Percentiles rank a stretch among this genome's conserved stretches.
Conservation (phyloP, 2,888 invertebrate species). For the Bombylius major region DNA sequence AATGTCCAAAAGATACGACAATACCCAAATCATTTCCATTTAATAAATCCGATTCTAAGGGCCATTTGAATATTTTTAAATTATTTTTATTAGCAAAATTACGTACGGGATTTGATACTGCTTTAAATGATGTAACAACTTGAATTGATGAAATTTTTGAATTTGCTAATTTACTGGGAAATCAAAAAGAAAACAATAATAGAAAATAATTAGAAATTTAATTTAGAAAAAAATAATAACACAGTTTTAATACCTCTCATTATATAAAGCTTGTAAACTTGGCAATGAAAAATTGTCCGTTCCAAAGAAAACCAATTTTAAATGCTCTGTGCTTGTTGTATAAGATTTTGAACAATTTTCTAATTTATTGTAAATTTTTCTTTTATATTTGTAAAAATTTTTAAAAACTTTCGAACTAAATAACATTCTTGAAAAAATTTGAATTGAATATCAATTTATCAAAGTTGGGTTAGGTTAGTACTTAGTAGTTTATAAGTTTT, state of each 20-base stretch:
- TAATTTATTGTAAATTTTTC: constrained; percentile 18
- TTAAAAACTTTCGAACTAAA: neutral
- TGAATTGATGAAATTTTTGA: constrained; percentile 36
- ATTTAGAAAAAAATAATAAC: neutral
- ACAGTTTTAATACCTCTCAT: constrained; percentile 44
- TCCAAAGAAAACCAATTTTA: constrained; percentile 69
- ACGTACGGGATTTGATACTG: constrained; percentile 49
- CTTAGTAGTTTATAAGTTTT: too few species aligned
- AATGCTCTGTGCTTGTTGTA: neutral
- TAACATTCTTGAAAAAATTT: neutral
- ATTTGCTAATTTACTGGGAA: constrained; percentile 8
- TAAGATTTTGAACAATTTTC: neutral
- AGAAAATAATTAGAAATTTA: neutral
- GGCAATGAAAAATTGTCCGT: constrained; percentile 69
- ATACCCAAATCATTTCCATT: constrained; percentile 66
- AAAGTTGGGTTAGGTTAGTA: too few species aligned
- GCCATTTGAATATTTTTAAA: constrained; percentile 56
- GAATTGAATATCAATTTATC: neutral
- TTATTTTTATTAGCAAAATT: constrained; percentile 46
- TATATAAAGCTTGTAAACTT: constrained; percentile 55
- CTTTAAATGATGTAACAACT: constrained; percentile 56
- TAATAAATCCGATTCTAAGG: constrained; percentile 35
- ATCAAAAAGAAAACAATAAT: neutral
- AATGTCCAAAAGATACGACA: constrained; percentile 86
- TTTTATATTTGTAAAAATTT: constrained; percentile 26